Conservation (phyloP, 2,113 vertebrate species). For the Sorex araneus region DNA sequence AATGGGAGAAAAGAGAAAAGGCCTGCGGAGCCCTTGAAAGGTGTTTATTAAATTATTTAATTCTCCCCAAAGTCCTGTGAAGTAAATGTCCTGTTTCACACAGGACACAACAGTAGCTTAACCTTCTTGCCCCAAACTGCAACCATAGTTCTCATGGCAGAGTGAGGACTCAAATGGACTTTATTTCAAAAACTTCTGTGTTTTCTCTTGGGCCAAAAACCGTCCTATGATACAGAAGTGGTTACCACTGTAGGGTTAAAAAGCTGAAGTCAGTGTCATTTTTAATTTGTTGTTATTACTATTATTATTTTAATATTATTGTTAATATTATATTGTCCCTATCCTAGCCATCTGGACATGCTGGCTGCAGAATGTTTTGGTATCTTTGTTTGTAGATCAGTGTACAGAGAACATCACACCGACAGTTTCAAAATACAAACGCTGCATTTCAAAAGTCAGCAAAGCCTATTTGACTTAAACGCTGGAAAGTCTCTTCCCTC, state of each 20-base stretch:
- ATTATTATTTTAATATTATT: no score
- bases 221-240: background rate
- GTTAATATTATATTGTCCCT: background rate
- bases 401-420: background rate
- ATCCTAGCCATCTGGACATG: constrained; percentile 53
- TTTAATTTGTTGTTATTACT: no score
- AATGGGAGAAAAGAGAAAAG: background rate
- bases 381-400: constrained; percentile 73
- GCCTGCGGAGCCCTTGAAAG: background rate
- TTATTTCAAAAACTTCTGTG: background rate
- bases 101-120: background rate
- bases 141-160: background rate
- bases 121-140: background rate
- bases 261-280: background rate
- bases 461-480: constrained; percentile 50
- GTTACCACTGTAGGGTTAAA: background rate
- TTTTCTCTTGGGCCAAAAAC: background rate
- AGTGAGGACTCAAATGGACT: background rate
- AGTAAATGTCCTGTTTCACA: background rate
- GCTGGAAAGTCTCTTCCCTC: constrained; percentile 12
- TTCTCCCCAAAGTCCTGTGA: background rate
- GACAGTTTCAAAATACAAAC: constrained; percentile 72
- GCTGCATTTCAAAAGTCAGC: constrained; percentile 64
- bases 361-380: constrained; percentile 35
- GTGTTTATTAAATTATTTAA: background rate